Evolutionary conservation across 2,797 vertebrate genomes (phyloP), one percentile per base, ranked within the genome.

Genomic region (Chrosomus eos): DNA sequence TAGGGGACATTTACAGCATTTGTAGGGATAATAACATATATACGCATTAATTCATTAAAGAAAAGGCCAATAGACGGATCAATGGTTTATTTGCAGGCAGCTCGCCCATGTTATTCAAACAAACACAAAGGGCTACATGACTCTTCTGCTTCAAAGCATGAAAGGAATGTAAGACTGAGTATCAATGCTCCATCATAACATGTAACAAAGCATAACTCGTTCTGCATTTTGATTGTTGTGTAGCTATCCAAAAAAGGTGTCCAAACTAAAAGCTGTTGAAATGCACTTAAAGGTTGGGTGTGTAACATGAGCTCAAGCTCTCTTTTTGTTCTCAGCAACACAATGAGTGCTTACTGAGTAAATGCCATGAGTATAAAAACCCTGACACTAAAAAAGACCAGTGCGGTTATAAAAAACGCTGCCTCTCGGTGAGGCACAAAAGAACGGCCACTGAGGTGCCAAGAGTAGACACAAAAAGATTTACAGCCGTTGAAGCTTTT

Each of bases 381-480:
- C 36, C 88, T 81, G 82, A 82, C 73, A 13, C 38, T 86, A 75
- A 83, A 91, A 91, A 92, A 92, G 88, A 74, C 87, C 78, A 84
- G 84, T 84, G 43, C 81, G 82, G 89, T 82, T 87, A 87, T 90
- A 92, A 79, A 79, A 92, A 93, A 92, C 89, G 85, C 89, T 86
- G 91, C 85, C 89, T 89, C 89, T 91, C 87, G 85, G n/a, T 26
- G 62, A 74, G 33, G 7, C 68, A 81, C 71, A 66, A 80, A 81
- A 80, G 23, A 48, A 16, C 66, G 31, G 62, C 43, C 60, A 84
- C 45, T 28, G 23, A 28, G 48, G 13, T 73, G 64, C 23, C 53
- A 45, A 26, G n/a, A n/a, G n/a, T n/a, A n/a, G 64, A 67, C 51
- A n/a, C 14, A 43, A 73, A 80, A 62, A 80, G 75, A 77, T 31